Conservation (phyloP, 2,797 vertebrate species). For the Sebastes variabilis region DNA sequence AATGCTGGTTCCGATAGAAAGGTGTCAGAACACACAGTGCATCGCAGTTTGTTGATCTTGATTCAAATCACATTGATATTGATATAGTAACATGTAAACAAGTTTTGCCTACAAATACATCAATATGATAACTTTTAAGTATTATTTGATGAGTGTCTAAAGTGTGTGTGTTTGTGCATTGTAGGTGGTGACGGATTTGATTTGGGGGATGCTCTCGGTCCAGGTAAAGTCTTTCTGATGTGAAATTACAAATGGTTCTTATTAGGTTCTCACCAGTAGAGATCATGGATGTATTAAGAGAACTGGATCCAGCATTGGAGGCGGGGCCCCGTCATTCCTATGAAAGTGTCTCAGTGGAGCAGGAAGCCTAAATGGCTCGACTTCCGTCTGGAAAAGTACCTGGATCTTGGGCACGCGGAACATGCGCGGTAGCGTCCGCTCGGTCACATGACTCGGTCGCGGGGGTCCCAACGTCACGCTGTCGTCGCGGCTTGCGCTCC, state of each 20-base stretch:
- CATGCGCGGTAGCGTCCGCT: too few species aligned
- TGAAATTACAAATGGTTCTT: not conserved
- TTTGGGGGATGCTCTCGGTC: not conserved
- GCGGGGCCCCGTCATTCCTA: too few species aligned
- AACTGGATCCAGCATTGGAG: too few species aligned
- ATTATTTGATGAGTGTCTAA: not conserved
- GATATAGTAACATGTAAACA: not conserved
- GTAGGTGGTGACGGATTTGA: not conserved
- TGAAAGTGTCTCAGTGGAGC: too few species aligned
- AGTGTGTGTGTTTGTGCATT: not conserved
- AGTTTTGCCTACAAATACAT: not conserved
- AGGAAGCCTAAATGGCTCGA: too few species aligned
- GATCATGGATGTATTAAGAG: not conserved
- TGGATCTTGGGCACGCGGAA: too few species aligned
- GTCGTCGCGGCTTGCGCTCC: too few species aligned
- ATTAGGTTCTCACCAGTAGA: not conserved
- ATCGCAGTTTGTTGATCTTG: not conserved
- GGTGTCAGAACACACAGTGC: too few species aligned
- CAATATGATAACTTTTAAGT: not conserved
- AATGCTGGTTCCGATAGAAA: too few species aligned
- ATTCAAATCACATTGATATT: not conserved
- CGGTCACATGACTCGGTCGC: too few species aligned
- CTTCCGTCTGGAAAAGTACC: too few species aligned
- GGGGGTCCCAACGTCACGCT: too few species aligned
- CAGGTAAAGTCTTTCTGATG: not conserved